Evolutionary conservation across 2,888 invertebrate genomes (phyloP), one percentile per base, ranked within the genome.

Genomic region (Cryptophagus acutangulus): DNA sequence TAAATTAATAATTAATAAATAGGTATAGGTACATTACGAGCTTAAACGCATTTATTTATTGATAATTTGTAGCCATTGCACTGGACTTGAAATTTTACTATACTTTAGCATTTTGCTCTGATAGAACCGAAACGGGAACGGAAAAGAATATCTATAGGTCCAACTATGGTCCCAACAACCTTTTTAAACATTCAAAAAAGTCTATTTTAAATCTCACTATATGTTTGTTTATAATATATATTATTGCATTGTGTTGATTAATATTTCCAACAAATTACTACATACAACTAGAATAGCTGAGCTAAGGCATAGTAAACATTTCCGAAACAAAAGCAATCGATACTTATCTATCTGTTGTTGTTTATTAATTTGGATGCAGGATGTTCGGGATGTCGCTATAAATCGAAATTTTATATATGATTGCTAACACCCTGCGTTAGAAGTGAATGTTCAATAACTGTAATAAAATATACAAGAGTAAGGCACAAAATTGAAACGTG

Each of bases 31-130:
- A 35, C 18, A 36, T 34, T 25, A 34, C 18, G 41, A 30, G 33
- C 31, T 39, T 34, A 36, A 38, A 42, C 24, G 38, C 10, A 14
- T 14, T 8, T 14, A 29, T 41, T 24, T 35, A 41, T 35, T n/a
- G n/a, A n/a, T n/a, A n/a, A n/a, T 31, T 12, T 14, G 38, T 40
- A 43, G 36, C 33, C 44, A 33, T 51, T 52, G 47, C 54, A 54
- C 51, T 50, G 51, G 51, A 46, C n/a, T n/a, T n/a, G n/a, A n/a
- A n/a, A n/a, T 38, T 31, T 31, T 31, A 31, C 31, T 16, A 10
- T 31, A 31, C 31, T 16, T 31, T 16, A 31, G 31, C 31, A 10
- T 29, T 10, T 6, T 31, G 3, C 16, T 15, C 12, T 15, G 2
- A 31, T 15, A 31, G 3, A 31, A 31, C n/a, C n/a, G n/a, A n/a